Percentiles rank a stretch among this genome's conserved stretches.
Conservation (phyloP, 35 echinoderm and acorn worm species). For the Patiria miniata region DNA sequence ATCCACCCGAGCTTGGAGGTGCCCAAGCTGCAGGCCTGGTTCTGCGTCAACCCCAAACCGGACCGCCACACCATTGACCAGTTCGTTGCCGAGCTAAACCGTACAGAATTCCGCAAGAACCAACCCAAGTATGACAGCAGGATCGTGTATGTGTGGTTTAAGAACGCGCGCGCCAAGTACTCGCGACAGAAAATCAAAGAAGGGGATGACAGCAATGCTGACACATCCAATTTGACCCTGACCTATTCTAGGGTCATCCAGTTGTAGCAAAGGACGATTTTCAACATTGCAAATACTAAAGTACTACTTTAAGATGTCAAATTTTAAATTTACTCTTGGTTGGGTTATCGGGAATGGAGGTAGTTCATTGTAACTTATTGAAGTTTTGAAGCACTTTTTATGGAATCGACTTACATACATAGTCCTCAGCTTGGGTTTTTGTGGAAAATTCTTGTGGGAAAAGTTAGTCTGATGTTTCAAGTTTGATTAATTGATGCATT, state of each 20-base stretch:
- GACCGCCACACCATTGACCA: constrained; percentile 82
- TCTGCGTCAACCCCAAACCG: constrained; percentile 72
- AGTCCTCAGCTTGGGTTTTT: not conserved
- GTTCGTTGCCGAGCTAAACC: constrained; percentile 83
- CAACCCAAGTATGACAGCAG: constrained; percentile 84
- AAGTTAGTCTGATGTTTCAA: too few relatives aligned
- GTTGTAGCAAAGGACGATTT: not conserved
- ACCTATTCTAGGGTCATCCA: constrained; percentile 4
- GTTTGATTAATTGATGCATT: too few relatives aligned
- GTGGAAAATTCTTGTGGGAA: not conserved
- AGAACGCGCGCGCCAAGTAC: constrained; percentile 91
- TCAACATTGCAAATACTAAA: not conserved
- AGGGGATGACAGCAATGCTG: not conserved
- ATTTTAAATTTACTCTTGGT: not conserved
- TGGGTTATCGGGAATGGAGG: not conserved
- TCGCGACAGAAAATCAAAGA: constrained; percentile 35
- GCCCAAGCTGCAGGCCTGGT: constrained; percentile 91
- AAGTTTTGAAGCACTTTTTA: not conserved
- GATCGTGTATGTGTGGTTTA: constrained; percentile 97
- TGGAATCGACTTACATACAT: not conserved
- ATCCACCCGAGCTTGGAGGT: constrained; percentile 88
- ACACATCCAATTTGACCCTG: constrained; percentile 8
- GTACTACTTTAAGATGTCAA: not conserved
- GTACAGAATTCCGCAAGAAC: constrained; percentile 69
- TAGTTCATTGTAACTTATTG: not conserved